These are phyloP conservation scores for Archivesica marissinica DNA, from an alignment of 1,140 invertebrate species.

Conservation along the genomic window DNA sequence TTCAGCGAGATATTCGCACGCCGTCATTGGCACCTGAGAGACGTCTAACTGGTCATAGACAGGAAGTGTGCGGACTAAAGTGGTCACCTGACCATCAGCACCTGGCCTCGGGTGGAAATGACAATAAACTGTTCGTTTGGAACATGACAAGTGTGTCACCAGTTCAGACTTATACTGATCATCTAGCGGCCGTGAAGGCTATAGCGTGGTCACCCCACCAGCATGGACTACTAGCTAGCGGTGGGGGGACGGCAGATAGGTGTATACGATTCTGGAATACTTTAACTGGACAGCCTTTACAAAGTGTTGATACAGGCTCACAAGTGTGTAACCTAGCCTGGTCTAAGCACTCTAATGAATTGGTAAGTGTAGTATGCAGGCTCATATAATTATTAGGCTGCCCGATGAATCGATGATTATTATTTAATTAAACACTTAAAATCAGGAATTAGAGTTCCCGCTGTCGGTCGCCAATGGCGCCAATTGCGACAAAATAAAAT, in stretches of 20 bases:
- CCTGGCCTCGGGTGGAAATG: constrained; percentile 99
- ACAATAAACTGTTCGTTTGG: constrained; percentile 99
- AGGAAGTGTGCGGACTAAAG: constrained; percentile 99
- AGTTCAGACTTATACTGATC: constrained; percentile 97
- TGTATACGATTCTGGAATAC: constrained; percentile 98
- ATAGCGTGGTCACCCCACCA: constrained; percentile 99
- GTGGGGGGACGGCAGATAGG: constrained; percentile 98
- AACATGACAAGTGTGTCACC: constrained; percentile 89
- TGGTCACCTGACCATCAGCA: constrained; percentile 99
- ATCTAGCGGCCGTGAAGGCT: constrained; percentile 98
- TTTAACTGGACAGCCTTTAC: constrained; percentile 99
- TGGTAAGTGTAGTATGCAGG: constrained; percentile 92
- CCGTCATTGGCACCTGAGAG: constrained; percentile 87
- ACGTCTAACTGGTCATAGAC: constrained; percentile 93
- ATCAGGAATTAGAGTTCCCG: no score
- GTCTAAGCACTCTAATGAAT: constrained; percentile 99
- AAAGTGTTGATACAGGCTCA: constrained; percentile 99
- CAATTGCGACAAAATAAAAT: no score
- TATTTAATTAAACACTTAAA: no score
- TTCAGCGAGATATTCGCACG: constrained; percentile 97
- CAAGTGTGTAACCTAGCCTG: constrained; percentile 99
- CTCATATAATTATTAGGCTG: no score
- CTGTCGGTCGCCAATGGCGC: no score
- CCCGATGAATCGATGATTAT: no score
- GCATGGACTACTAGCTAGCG: constrained; percentile 98